Evolutionary conservation across 2,797 vertebrate genomes (phyloP).

Genomic region (Lindbergichthys nudifrons): DNA sequence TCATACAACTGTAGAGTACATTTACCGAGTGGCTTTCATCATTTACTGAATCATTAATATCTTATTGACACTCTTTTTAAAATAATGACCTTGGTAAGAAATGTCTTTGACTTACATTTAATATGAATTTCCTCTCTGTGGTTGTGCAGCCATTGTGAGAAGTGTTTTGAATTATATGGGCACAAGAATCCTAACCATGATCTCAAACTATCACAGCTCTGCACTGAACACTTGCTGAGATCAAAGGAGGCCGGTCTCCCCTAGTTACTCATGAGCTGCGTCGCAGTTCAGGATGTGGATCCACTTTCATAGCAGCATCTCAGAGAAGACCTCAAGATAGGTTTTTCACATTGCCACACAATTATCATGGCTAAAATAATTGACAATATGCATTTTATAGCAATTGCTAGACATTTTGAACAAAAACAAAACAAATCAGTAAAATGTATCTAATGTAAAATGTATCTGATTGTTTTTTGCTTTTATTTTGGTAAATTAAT

Average conservation of each 20-base stretch:
- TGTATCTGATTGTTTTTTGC: too few relatives aligned
- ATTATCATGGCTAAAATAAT: too few relatives aligned
- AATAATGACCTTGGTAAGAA: not conserved
- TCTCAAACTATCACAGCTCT: not conserved
- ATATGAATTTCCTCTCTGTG: not conserved
- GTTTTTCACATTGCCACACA: not conserved
- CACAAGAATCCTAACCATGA: not conserved
- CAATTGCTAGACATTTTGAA: too few relatives aligned
- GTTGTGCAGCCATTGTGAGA: not conserved
- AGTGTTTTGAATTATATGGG: slow-evolving; percentile 21
- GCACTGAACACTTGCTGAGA: slow-evolving; percentile 48
- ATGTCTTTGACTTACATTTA: not conserved
- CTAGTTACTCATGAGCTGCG: slow-evolving; percentile 10
- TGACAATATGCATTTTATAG: too few relatives aligned
- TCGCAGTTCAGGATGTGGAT: slow-evolving; percentile 14
- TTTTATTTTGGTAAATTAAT: too few relatives aligned
- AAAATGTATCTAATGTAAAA: too few relatives aligned
- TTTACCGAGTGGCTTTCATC: not conserved
- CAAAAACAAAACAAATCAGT: too few relatives aligned
- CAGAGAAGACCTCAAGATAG: slow-evolving; percentile 17
- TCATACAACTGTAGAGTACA: not conserved
- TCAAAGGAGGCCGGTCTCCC: too few relatives aligned
- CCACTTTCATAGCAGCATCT: not conserved
- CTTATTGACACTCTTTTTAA: not conserved
- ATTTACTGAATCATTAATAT: slow-evolving; percentile 4